phyloP scores from a whole-genome alignment of 2,113 vertebrate genomes.

The Ailuropoda melanoleuca region DNA sequence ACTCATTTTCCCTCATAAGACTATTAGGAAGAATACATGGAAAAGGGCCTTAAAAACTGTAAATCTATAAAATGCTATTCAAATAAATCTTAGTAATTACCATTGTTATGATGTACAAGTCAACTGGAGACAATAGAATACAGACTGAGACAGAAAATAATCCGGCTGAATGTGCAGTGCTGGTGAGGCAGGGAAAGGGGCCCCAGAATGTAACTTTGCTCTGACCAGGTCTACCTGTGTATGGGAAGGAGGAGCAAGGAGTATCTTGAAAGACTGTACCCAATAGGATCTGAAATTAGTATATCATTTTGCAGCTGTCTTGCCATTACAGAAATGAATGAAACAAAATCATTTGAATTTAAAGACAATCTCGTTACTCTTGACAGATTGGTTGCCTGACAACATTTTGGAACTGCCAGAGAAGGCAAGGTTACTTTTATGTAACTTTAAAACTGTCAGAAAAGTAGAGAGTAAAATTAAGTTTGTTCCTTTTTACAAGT shows the following conservation, averaged over 20 bases:
- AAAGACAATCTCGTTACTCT: conserved; percentile 69
- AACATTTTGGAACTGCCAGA: conserved; percentile 73
- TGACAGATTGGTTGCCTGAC: conserved; percentile 75
- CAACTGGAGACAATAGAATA: conserved; percentile 1
- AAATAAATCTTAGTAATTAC: conserved; percentile 43
- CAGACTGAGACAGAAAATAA: neutral
- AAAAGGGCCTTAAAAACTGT: conserved; percentile 25
- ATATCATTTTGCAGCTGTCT: conserved; percentile 59
- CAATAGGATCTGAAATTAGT: neutral
- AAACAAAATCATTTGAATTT: conserved; percentile 22
- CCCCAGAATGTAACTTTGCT: neutral
- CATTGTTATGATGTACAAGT: neutral
- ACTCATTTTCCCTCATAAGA: neutral
- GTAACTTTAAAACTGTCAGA: conserved; percentile 66
- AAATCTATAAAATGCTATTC: conserved; percentile 32
- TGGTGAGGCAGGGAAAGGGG: neutral
- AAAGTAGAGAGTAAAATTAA: conserved; percentile 73
- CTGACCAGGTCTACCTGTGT: neutral
- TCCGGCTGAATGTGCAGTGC: neutral
- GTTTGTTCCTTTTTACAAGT: conserved; percentile 63
- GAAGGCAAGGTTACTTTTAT: conserved; percentile 74
- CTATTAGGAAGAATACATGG: neutral
- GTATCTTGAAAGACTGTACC: neutral
- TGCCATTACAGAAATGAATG: conserved; percentile 21
- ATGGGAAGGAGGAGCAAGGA: neutral